Evolutionary conservation across 2,113 vertebrate genomes (phyloP), one percentile per base, ranked within the genome.

Genomic region (Halcyon malimbica): DNA sequence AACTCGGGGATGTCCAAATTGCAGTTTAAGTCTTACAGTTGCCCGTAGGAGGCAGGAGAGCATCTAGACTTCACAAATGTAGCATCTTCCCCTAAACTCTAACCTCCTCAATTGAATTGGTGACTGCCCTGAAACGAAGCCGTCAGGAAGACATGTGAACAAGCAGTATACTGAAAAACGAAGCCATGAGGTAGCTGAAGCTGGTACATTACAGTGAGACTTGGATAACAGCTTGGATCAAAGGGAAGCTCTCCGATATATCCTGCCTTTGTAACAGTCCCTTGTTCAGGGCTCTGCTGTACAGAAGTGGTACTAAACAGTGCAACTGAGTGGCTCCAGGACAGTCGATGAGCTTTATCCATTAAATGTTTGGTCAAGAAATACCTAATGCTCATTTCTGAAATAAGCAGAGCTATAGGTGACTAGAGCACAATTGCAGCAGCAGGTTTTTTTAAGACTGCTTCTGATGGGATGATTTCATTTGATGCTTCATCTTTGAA

Each of bases 381-480:
- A 84, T 48, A 33, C 57, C 26, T 37, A 4, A 28, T n/a, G 26
- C 25, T 82, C 5, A 5, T 64, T 64, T 81, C 48, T 90, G 56
- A 56, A 53, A 46, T 24, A 19, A 84, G 42, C 11, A 71, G 50
- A 83, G 26, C 39, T 44, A 1, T n/a, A 26, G 76, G 64, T 70
- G 73, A 48, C 51, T 50, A 15, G 51, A 75, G 33, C 0, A 3
- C 42, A 11, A 4, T 42, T 92, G 76, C 80, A 95, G 56, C 69
- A 89, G 42, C 69, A 82, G 83, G 12, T 9, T 76, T 93, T 71
- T 74, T 31, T 19, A 15, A 51, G 67, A 54, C 33, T 37, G 2
- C 62, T 90, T 93, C 85, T 87, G 68, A 50, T 92, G 89, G 69
- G 60, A 94, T 60, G 60, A 42, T 94, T 96, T 96, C 9, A 77